Evolutionary conservation across 2,797 vertebrate genomes (phyloP).

Genomic region (Schizothorax lantsangensis): DNA sequence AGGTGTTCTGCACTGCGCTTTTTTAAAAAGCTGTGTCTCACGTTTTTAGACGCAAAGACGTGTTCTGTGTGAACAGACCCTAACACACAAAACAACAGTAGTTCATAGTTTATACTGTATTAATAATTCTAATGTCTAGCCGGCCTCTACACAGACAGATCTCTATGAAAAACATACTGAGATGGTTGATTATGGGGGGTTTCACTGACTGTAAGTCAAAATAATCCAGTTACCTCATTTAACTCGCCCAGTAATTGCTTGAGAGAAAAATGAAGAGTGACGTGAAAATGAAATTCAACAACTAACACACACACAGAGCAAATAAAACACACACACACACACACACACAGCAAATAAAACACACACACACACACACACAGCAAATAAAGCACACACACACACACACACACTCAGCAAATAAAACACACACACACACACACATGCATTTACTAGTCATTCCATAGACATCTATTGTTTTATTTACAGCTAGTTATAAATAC

Average conservation of each 20-base stretch:
- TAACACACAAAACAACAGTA: neutral
- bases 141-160: neutral
- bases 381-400: neutral
- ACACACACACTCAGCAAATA: too few species aligned
- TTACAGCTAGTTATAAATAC: neutral
- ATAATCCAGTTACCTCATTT: conserved; percentile 88
- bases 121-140: neutral
- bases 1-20: neutral
- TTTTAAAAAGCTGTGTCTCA: neutral
- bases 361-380: neutral
- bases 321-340: neutral
- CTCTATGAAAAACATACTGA: neutral
- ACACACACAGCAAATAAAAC: neutral
- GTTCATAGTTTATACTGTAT: neutral
- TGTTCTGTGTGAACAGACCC: neutral
- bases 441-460: neutral
- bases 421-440: neutral
- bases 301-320: neutral
- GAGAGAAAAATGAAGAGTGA: conserved; percentile 71
- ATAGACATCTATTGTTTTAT: neutral
- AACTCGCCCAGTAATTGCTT: conserved; percentile 96
- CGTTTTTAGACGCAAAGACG: neutral
- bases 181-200: neutral
- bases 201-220: neutral
- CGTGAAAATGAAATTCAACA: conserved; percentile 58